phyloP scores from a whole-genome alignment of 1,140 invertebrate species.

The Aleiodes sp. region DNA sequence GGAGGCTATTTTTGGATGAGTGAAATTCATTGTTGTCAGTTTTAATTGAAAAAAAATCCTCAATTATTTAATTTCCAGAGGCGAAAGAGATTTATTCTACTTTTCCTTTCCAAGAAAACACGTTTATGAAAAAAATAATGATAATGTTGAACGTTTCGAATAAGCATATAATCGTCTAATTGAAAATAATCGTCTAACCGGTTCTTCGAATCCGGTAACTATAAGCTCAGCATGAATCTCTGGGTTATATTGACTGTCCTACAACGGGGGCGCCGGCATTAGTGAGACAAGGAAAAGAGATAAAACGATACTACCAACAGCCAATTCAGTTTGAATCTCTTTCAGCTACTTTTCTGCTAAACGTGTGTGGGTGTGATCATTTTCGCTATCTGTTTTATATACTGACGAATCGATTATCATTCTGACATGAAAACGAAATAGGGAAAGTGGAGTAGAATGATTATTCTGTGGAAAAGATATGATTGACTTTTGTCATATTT shows the following conservation, averaged over 20 bases:
- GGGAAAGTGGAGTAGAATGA: no score
- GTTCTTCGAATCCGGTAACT: constrained; percentile 27
- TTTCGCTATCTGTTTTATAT: constrained; percentile 7
- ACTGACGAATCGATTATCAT: background rate
- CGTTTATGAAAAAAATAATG: constrained; percentile 22
- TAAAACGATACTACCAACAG: constrained; percentile 32
- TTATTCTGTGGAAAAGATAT: no score
- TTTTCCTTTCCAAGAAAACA: constrained; percentile 11
- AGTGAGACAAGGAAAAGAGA: constrained; percentile 18
- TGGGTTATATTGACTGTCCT: constrained; percentile 22
- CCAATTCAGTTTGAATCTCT: background rate
- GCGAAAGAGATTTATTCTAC: background rate
- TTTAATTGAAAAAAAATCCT: no score
- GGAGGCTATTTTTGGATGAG: no score
- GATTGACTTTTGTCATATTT: no score
- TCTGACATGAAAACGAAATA: no score
- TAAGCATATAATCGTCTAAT: constrained; percentile 29
- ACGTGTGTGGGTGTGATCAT: constrained; percentile 25
- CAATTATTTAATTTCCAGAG: background rate
- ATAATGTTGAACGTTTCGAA: constrained; percentile 20
- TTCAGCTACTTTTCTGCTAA: background rate
- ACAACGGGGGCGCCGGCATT: background rate
- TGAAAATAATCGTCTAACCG: constrained; percentile 34
- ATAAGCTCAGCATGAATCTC: constrained; percentile 24
- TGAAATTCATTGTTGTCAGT: no score